Evolutionary conservation across 2,888 invertebrate species (phyloP), one percentile per base, ranked within the genome.

Genomic region (Odontocerum albicorne): DNA sequence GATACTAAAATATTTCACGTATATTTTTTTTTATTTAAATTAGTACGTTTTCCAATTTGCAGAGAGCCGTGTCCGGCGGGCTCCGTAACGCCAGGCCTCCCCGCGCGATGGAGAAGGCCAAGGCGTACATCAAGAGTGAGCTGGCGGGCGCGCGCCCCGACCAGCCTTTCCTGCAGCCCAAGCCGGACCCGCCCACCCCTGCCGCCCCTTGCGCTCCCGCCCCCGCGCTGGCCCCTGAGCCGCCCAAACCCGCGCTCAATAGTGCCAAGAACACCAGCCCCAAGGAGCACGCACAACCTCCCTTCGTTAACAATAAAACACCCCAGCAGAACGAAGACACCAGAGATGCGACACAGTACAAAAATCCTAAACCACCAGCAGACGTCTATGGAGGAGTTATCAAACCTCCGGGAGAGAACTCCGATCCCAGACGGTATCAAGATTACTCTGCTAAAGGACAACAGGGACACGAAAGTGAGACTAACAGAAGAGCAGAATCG

Each of bases 71-170:
- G 43, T 54, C 54, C 40, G 54, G 54, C 54, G 54, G 47, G 54
- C 54, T 54, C 54, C 47, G 47, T 15, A 54, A 33, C 54, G 47
- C 47, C 54, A 47, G 54, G 54, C 54, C 42, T 43, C 50, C 50
- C 50, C 53, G 45, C 55, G 52, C 64, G 64, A 83, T 83, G 83
- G 83, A 83, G 77, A 83, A 82, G 71, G 83, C 83, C 68, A 86
- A 86, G 76, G 82, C 85, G 63, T 86, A 85, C 68, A 84, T 85
- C 72, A 85, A 86, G 74, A 85, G 83, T 73, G 85, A 86, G 74
- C 78, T 84, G 67, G 79, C 79, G 71, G 81, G 80, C 65, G 77
- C 75, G 62, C 61, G 58, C 46, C 50, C 53, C 50, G 59, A 43
- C 52, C 68, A 70, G 32, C 57, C 60, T 22, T 49, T 47, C 19